These are phyloP conservation scores for Paramisgurnus dabryanus DNA, from an alignment of 2,113 vertebrate species.

Conservation along the genomic window DNA sequence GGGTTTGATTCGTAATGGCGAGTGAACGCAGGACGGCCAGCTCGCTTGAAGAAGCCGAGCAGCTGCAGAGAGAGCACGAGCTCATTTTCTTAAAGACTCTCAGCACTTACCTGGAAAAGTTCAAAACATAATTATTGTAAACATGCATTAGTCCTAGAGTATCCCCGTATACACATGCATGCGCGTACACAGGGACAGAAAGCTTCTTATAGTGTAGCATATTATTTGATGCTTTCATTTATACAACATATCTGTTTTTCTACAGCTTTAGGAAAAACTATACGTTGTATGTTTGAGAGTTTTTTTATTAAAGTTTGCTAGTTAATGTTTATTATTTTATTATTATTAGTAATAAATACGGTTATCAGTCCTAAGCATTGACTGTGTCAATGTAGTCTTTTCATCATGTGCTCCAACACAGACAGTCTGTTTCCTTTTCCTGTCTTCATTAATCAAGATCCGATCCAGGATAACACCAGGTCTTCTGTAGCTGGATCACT, in stretches of 20 bases:
- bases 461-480: conserved; percentile 35
- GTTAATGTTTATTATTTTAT: too few relatives aligned
- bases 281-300: too few relatives aligned
- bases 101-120: neutral
- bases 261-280: too few relatives aligned
- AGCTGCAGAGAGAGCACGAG: conserved; percentile 95
- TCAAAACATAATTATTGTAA: neutral
- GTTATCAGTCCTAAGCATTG: neutral
- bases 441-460: conserved; percentile 18
- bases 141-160: neutral
- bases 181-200: neutral
- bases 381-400: neutral
- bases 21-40: conserved; percentile 98
- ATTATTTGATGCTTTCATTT: neutral
- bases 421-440: neutral
- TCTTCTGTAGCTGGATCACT: neutral
- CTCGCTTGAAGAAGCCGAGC: conserved; percentile 95
- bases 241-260: too few relatives aligned
- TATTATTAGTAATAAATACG: neutral
- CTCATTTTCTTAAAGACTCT: conserved; percentile 47
- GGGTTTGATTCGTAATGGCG: conserved; percentile 97
- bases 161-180: neutral
- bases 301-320: too few relatives aligned
- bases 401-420: neutral
- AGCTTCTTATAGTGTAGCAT: neutral